A percentile compares a stretch with the other conserved stretches of the same genome.
These are phyloP conservation scores for Saccopteryx leptura DNA, from an alignment of 2,113 vertebrate species.

Conservation along the genomic window DNA sequence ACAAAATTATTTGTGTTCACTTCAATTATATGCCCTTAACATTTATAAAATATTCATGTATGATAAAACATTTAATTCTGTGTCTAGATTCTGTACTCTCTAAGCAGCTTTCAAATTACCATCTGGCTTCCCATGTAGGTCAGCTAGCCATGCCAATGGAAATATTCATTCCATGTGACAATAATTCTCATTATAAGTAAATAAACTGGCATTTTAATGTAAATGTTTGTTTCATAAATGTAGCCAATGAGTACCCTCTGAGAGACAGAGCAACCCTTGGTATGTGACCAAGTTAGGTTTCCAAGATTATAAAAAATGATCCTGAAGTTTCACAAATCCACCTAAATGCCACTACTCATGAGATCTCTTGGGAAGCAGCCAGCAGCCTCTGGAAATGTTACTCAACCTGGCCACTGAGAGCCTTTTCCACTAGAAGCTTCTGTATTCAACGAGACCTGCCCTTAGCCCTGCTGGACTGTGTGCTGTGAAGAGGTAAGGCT, in stretches of 20 bases:
- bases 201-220: background rate
- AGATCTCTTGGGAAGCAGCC: slow-evolving; percentile 22
- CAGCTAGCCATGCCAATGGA: background rate
- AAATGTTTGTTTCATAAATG: slow-evolving; percentile 10
- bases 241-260: background rate
- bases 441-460: background rate
- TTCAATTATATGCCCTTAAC: slow-evolving; percentile 33
- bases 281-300: slow-evolving; percentile 38
- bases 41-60: background rate
- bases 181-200: background rate
- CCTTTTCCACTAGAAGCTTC: slow-evolving; percentile 4
- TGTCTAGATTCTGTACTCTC: background rate
- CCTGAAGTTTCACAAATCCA: slow-evolving; percentile 54
- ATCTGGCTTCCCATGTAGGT: slow-evolving; percentile 40
- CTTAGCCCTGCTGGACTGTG: background rate
- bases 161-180: background rate
- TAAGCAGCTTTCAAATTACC: slow-evolving; percentile 3
- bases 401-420: background rate
- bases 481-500: background rate
- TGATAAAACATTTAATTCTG: background rate
- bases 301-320: slow-evolving; percentile 50
- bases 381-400: slow-evolving; percentile 28
- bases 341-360: background rate
- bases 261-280: slow-evolving; percentile 15
- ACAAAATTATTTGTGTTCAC: background rate